Conservation (phyloP, 2,888 invertebrate genomes). For the Steromphala cineraria region DNA sequence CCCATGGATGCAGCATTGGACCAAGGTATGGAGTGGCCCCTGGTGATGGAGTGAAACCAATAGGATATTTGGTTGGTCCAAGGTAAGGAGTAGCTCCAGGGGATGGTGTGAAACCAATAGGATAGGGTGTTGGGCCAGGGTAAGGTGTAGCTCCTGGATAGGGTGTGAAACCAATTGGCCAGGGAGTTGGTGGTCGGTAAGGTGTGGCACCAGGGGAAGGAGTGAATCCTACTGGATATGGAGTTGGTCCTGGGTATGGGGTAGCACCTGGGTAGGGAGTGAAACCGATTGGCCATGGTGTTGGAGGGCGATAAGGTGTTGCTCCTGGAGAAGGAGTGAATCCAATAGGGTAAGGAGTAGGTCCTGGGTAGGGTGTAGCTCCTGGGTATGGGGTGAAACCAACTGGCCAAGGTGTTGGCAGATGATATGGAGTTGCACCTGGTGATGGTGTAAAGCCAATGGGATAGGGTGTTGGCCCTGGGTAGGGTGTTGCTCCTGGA, state of each 20-base stretch:
- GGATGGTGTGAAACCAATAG: neutral
- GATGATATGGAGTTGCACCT: neutral
- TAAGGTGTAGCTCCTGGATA: constrained; percentile 23
- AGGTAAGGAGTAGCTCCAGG: neutral
- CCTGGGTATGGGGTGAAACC: neutral
- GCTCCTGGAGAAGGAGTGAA: neutral
- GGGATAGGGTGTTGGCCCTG: constrained; percentile 32
- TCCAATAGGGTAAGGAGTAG: constrained; percentile 3
- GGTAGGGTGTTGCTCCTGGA: constrained; percentile 24
- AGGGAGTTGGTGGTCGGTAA: neutral
- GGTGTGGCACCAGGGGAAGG: constrained; percentile 24
- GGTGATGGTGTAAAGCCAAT: constrained; percentile 21
- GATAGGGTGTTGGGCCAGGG: constrained; percentile 36
- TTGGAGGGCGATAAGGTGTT: neutral
- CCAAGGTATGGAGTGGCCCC: constrained; percentile 2
- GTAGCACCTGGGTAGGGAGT: constrained; percentile 15
- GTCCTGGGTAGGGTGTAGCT: constrained; percentile 14
- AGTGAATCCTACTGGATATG: constrained; percentile 23
- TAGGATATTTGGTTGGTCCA: neutral
- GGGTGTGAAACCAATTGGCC: neutral
- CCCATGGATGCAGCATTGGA: neutral
- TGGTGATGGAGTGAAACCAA: neutral
- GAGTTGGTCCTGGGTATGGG: constrained; percentile 11
- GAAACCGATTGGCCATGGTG: constrained; percentile 21
- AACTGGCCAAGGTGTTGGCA: neutral